Evolutionary conservation across 2,888 invertebrate genomes (phyloP).

Genomic region (Macropis europaea): DNA sequence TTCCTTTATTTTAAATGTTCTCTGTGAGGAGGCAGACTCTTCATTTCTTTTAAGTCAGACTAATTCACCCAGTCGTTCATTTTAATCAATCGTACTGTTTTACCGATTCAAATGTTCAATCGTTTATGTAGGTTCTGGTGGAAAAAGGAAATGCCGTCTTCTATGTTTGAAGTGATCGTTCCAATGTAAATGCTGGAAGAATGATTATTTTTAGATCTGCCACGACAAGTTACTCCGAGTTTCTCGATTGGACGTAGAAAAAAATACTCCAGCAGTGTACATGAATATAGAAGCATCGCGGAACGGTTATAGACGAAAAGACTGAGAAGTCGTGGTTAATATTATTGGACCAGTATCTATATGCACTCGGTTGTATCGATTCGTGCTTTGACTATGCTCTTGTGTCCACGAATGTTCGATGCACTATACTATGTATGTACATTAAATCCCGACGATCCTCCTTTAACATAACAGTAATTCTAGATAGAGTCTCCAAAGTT

Average conservation of each 20-base stretch:
- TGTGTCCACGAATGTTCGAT: background rate
- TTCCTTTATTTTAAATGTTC: too few species aligned
- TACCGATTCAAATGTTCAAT: too few species aligned
- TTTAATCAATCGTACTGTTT: too few species aligned
- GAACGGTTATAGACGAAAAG: background rate
- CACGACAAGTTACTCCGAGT: background rate
- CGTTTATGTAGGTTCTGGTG: too few species aligned
- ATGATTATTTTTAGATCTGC: background rate
- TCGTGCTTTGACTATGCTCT: slow-evolving; percentile 27
- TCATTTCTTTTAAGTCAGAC: too few species aligned
- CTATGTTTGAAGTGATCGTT: too few species aligned
- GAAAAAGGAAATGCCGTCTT: background rate
- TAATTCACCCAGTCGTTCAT: too few species aligned
- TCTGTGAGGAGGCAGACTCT: too few species aligned
- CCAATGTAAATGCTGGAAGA: background rate
- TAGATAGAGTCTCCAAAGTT: background rate
- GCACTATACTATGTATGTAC: background rate
- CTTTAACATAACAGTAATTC: background rate
- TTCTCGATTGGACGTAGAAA: background rate
- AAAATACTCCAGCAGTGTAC: background rate
- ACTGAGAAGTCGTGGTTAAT: slow-evolving; percentile 25
- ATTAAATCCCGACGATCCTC: background rate
- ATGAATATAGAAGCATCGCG: background rate
- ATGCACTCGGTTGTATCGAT: slow-evolving; percentile 51
- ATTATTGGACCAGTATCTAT: slow-evolving; percentile 47